Base-by-base conservation (phyloP, 2,888 invertebrate genomes). In the Matsumyia berberina region DNA sequence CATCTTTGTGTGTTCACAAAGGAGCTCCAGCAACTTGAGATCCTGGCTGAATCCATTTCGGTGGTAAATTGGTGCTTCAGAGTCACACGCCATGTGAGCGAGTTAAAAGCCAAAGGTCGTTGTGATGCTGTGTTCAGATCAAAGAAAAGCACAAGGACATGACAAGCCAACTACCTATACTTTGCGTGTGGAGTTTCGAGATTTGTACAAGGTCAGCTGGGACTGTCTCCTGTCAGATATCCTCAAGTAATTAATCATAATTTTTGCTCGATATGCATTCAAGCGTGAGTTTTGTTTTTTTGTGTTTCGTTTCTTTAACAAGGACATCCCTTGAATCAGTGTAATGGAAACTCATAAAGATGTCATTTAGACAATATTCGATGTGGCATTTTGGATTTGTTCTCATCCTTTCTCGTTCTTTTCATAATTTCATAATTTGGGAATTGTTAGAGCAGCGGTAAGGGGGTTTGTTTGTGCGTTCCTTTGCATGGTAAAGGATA, bases 261-360 rank as follows among this genome's bases (percentile, higher is more conserved):
- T 79, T 72, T 29, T 15, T 53, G 35, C n/a, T 29, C 39, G 35
- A 80, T 66, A 66, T 55, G 80, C 79, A 76, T 80, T 80, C 67
- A 80, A 46, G 85, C 85, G 74, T 80, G 64, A 49, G 57, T 85
- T 76, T 70, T 85, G 49, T 58, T 83, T 64, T 53, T 60, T 29
- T 24, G 24, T 24, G 24, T 24, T 24, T 24, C 4, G 24, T n/a
- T 12, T 12, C 19, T 49, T 37, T 35, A 62, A 37, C 72, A 67
- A 83, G 49, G 74, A 77, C 79, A 55, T 70, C 80, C 85, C 80
- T 60, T 49, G 51, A 80, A 85, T 76, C 80, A 85, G 80, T 76
- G 85, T 85, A 80, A 85, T 85, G 85, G 85, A 85, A 85, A 85
- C 85, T 80, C 85, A 80, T 85, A 85, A 85, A 85, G 85, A 85